Evolutionary conservation across 2,113 vertebrate species (phyloP), one percentile per base, ranked within the genome.

Genomic region (Dasyornis broadbenti): DNA sequence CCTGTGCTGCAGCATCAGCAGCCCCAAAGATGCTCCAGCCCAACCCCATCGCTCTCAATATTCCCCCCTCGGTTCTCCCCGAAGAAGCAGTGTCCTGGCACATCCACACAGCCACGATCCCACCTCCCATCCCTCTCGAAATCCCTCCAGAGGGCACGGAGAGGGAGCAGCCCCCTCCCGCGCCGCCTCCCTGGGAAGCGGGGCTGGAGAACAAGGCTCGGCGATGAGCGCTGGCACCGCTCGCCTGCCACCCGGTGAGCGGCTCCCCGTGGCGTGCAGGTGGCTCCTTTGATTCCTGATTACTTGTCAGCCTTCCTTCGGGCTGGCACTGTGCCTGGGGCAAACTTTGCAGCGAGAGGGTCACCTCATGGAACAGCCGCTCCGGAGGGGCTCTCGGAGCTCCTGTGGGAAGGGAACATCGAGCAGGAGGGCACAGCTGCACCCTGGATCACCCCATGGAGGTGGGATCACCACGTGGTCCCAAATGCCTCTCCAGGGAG

Each of bases 331-430:
- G 13, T 10, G 94, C 94, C 83, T 8, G 39, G 87, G 71, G 27
- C 76, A 12, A 66, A 59, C 90, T 86, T 5, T 9, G 86, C 86
- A 56, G 39, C 15, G 4, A 54, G 80, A 0, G 27, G 94, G 80
- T 50, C 76, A 77, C 57, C 73, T 85, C 44, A 22, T 2, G 24
- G 0, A 71, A 23, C 61, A 44, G 82, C n/a, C 33, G 64, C 85
- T 16, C 60, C 73, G 1, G 47, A 28, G 3, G 10, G 28, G 21
- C 47, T 9, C 89, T 10, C 2, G 2, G 30, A 45, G 31, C 69
- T 44, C 3, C 0, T 0, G 1, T 0, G 3, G 53, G 49, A 72
- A 81, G 44, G 78, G 39, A n/a, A 44, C 0, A 2, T 0, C 4
- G 13, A 42, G 26, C 18, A 19, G 4, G 47, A 20, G 13, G 57